Base-by-base conservation (phyloP, 2,113 vertebrate species). In the Xenopus laevis region DNA sequence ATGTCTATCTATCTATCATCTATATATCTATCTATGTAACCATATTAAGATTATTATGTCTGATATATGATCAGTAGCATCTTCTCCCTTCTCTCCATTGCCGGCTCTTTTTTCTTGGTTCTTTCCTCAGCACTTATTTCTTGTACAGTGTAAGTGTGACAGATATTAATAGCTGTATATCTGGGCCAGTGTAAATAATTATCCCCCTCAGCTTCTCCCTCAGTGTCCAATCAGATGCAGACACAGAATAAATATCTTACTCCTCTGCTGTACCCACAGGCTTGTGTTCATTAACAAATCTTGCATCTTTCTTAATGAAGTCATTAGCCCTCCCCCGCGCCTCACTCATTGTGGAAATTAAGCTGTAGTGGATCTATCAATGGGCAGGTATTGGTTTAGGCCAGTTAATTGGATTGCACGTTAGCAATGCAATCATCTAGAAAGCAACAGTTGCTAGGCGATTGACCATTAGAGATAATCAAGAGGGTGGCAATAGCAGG, bases 391-490 rank as follows among this genome's bases (percentile, higher is more conserved):
- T 55, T 55, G 53, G 17, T 16, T 55, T 16, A 55, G 53, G 16
- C 16, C 53, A 55, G 13, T n/a, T 8, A 55, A 50, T 50, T 4
- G 47, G 15, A 50, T 13, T 50, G 2, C 11, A 12, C 10, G 11
- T 50, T 13, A 16, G 47, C 2, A 50, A 50, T 16, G 11, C 47
- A 13, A 15, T 40, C 17, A 55, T 40, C 15, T 40, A 10, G 30
- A 64, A 16, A 17, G 0, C 15, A 72, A n/a, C 45, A 40, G 71
- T 72, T 72, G 71, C 71, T 72, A 72, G 61, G 71, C 64, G 71
- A 72, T 60, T 64, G 71, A 72, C 71, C 60, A 10, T 45, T 5
- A 23, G n/a, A 44, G 16, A 40, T 40, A 27, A 27, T 27, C 23
- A 27, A 27, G 23, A 27, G 23, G 23, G 23, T 27, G 23, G 23